Conservation (phyloP, 2,797 vertebrate species). For the Clarias laeviceps region DNA sequence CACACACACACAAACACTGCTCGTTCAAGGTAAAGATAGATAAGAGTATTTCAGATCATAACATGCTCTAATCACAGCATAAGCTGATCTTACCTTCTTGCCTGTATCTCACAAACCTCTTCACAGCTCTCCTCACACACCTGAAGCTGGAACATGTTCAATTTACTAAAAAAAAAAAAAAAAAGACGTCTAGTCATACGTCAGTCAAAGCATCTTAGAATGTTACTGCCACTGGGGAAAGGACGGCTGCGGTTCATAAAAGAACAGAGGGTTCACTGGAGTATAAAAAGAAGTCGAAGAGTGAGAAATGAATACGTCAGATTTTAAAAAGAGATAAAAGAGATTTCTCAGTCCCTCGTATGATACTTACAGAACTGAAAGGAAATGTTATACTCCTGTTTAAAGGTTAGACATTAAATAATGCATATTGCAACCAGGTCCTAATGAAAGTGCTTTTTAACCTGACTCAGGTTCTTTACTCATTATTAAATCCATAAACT, state of each 20-base stretch:
- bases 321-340: not conserved
- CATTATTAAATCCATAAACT: not conserved
- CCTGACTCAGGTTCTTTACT: not conserved
- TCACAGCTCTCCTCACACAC: constrained; percentile 36
- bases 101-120: constrained; percentile 30
- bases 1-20: too few species aligned
- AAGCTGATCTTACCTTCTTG: constrained; percentile 15
- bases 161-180: not conserved
- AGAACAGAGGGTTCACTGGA: not conserved
- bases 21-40: too few species aligned
- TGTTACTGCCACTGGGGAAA: constrained; percentile 48
- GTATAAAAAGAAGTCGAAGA: not conserved
- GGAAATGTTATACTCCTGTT: not conserved
- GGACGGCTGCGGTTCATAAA: too few species aligned
- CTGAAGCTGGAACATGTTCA: constrained; percentile 13
- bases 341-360: not conserved
- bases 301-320: not conserved
- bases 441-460: not conserved
- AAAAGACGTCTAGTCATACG: not conserved
- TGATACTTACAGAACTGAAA: not conserved
- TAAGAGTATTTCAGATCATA: not conserved
- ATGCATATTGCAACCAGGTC: not conserved
- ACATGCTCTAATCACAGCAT: not conserved
- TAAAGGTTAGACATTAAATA: not conserved
- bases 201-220: not conserved